Conservation (phyloP, 2,797 vertebrate species). For the Staurois parvus region DNA sequence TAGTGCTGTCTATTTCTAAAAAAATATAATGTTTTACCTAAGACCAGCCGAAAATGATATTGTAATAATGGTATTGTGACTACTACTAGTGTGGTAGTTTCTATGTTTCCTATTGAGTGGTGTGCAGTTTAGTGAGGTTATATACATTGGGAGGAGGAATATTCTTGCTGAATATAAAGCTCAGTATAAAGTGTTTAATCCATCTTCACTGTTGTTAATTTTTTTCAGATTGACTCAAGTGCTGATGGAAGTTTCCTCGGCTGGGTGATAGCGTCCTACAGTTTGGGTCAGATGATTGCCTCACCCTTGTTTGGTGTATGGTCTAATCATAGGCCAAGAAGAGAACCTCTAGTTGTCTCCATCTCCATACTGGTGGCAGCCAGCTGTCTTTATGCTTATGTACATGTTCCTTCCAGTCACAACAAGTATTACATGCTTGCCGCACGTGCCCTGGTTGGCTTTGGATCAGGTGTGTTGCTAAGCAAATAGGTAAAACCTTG, state of each 20-base stretch:
- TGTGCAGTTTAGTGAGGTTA: too few relatives aligned
- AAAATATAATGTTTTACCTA: too few relatives aligned
- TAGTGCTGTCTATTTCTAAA: too few relatives aligned
- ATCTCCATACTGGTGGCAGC: conserved; percentile 88
- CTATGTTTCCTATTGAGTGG: too few relatives aligned
- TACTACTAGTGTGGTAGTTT: too few relatives aligned
- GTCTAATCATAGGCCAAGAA: conserved; percentile 91
- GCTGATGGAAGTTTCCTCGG: conserved; percentile 90
- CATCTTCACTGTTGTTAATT: conserved; percentile 29
- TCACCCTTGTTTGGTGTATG: conserved; percentile 93
- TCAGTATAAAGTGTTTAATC: too few relatives aligned
- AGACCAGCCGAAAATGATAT: too few relatives aligned
- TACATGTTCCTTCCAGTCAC: conserved; percentile 79
- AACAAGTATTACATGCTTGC: conserved; percentile 92
- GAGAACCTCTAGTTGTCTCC: conserved; percentile 88
- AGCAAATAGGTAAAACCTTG: too few relatives aligned
- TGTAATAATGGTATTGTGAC: too few relatives aligned
- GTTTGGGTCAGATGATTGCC: conserved; percentile 94
- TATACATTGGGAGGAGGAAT: too few relatives aligned
- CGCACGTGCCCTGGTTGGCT: conserved; percentile 89
- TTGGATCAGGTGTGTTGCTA: conserved; percentile 89
- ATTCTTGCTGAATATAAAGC: too few relatives aligned
- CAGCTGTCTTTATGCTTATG: conserved; percentile 92
- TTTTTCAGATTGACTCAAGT: conserved; percentile 83
- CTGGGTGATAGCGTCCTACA: conserved; percentile 95